A percentile compares a stretch with the other conserved stretches of the same genome.
Conservation (phyloP, 1,140 invertebrate genomes). For the Plutomurus gul region DNA sequence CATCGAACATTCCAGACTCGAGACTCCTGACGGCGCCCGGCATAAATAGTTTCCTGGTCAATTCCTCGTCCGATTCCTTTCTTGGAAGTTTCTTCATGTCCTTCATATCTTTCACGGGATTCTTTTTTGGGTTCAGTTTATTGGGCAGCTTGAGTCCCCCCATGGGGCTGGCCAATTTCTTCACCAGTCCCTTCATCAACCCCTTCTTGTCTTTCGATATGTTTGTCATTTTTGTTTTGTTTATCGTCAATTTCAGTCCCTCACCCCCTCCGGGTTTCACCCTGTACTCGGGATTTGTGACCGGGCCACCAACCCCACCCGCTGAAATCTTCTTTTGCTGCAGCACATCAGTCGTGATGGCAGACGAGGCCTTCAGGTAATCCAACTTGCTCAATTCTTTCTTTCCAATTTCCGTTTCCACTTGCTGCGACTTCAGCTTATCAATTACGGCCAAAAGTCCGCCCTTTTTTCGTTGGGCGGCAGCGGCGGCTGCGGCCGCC, state of each 20-base stretch:
- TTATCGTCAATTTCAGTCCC: slow-evolving; percentile 86
- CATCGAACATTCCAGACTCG: slow-evolving; percentile 41
- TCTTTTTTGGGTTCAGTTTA: background rate
- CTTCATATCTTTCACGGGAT: background rate
- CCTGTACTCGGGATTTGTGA: slow-evolving; percentile 70
- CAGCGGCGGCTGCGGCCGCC: background rate
- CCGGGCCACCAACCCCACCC: background rate
- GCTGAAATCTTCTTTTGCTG: slow-evolving; percentile 19
- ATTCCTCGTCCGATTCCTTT: slow-evolving; percentile 37
- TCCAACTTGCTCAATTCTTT: slow-evolving; percentile 43
- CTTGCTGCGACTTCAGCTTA: slow-evolving; percentile 69
- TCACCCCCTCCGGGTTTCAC: slow-evolving; percentile 73
- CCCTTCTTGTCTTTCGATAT: slow-evolving; percentile 53
- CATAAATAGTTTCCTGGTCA: slow-evolving; percentile 49
- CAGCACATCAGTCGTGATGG: slow-evolving; percentile 35
- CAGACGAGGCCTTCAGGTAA: slow-evolving; percentile 36
- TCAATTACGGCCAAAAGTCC: slow-evolving; percentile 84
- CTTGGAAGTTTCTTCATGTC: background rate
- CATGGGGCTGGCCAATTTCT: background rate
- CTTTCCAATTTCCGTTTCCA: background rate
- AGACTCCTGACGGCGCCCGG: slow-evolving; percentile 42
- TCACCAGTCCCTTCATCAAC: background rate
- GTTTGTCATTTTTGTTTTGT: slow-evolving; percentile 67
- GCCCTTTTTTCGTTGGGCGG: slow-evolving; percentile 67
- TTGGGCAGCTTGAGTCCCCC: background rate